Evolutionary conservation across 2,113 vertebrate species (phyloP).

Genomic region (Raphicerus campestris): DNA sequence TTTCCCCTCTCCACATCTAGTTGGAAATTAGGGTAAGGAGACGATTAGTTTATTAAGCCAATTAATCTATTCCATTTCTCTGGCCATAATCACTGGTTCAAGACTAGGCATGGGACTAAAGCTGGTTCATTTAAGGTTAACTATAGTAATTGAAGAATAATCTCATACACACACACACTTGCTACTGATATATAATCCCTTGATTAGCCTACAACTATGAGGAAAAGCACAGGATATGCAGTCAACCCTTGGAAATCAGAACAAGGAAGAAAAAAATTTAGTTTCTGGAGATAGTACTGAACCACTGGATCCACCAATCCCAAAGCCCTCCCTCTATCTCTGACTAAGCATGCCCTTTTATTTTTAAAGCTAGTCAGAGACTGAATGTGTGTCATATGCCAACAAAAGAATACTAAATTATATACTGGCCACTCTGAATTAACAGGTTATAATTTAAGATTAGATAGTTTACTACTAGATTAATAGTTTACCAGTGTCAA

Average conservation of each 20-base stretch:
- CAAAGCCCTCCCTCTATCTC: background rate
- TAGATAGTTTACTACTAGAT: background rate
- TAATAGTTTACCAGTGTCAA: slow-evolving; percentile 17
- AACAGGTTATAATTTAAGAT: background rate
- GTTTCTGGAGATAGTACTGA: background rate
- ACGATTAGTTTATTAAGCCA: background rate
- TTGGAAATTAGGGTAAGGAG: background rate
- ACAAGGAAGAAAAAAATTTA: background rate
- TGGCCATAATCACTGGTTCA: background rate
- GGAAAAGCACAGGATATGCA: background rate
- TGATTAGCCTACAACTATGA: background rate
- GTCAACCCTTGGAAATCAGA: background rate
- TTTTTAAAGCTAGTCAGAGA: background rate
- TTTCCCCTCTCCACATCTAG: background rate
- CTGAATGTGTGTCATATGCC: background rate
- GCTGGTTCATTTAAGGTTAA: background rate
- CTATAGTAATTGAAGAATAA: background rate
- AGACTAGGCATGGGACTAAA: background rate
- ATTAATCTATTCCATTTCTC: background rate
- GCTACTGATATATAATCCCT: background rate
- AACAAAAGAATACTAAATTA: background rate
- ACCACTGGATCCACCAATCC: background rate
- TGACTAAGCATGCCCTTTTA: background rate
- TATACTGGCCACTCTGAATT: background rate
- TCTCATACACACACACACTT: background rate